Evolutionary conservation across 2,113 vertebrate genomes (phyloP).

Genomic region (Eublepharis macularius): DNA sequence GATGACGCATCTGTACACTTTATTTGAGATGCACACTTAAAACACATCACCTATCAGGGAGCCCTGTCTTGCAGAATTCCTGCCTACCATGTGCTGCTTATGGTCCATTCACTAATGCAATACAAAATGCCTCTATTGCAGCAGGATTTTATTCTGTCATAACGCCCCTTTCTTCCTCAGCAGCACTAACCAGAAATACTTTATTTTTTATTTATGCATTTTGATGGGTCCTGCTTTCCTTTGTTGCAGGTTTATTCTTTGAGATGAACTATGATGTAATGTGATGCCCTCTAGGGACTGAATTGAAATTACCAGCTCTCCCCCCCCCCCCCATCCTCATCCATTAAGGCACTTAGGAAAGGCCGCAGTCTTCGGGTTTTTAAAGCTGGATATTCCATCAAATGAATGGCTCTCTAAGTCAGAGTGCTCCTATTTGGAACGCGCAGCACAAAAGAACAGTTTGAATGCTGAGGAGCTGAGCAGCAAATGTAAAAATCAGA

Average conservation of each 20-base stretch:
- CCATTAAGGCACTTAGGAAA: conserved; percentile 28
- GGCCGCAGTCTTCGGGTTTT: background rate
- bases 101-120: background rate
- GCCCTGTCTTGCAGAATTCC: background rate
- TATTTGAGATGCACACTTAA: background rate
- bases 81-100: background rate
- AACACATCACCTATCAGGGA: background rate
- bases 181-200: background rate
- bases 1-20: background rate
- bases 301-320: conserved; percentile 10
- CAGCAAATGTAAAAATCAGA: background rate
- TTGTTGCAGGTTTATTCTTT: background rate
- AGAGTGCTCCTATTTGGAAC: background rate
- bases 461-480: background rate
- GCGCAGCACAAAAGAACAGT: background rate
- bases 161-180: background rate
- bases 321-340: background rate
- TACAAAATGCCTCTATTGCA: background rate
- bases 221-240: background rate
- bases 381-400: conserved; percentile 1
- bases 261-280: conserved; percentile 17
- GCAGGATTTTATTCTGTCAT: background rate
- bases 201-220: conserved; percentile 12
- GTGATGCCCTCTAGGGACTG: conserved; percentile 27
- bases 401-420: background rate